Conservation (phyloP, 2,797 vertebrate species). For the Fratercula arctica region DNA sequence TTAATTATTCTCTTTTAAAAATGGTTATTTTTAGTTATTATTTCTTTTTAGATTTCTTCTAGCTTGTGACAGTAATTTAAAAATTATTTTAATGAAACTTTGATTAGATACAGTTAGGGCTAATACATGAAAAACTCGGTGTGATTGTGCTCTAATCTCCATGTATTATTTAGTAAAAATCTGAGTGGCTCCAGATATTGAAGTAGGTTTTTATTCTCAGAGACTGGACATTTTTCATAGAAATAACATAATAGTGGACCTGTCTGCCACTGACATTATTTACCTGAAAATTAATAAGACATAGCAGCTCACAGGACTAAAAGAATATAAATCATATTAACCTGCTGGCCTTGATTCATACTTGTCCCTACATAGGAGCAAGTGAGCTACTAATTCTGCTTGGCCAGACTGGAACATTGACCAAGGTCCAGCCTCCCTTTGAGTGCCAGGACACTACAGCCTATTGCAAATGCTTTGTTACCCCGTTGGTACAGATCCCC, state of each 20-base stretch:
- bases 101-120: neutral
- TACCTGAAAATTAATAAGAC: neutral
- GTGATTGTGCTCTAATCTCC: neutral
- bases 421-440: neutral
- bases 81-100: neutral
- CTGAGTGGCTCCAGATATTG: neutral
- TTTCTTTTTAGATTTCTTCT: neutral
- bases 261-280: neutral
- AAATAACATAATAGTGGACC: neutral
- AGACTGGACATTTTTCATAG: neutral
- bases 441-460: neutral
- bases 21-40: neutral
- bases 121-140: neutral
- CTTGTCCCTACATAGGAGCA: neutral
- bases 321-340: neutral
- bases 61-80: neutral
- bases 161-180: neutral
- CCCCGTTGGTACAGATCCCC: neutral
- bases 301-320: neutral
- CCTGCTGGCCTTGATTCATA: neutral
- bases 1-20: neutral
- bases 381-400: neutral
- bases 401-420: neutral
- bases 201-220: neutral
- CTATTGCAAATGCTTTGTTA: neutral